Percentiles rank a stretch among this genome's conserved stretches.
Evolutionary conservation across 23 tunicate genomes (phyloP).

Genomic region (Halocynthia roretzi): DNA sequence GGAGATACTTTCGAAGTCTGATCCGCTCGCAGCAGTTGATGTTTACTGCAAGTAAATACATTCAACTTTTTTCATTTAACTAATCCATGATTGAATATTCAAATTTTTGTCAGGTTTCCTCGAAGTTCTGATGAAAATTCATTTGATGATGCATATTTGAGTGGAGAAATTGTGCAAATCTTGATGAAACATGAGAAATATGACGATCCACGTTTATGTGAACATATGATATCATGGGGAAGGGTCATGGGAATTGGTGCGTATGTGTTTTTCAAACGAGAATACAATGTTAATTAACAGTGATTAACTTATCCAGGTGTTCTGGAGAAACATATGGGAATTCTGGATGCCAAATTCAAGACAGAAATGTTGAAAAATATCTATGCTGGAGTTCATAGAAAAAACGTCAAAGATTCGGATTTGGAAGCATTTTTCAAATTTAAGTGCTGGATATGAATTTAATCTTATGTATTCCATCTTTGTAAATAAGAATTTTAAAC

Average conservation of each 20-base stretch:
- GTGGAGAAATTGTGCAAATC: constrained; percentile 90
- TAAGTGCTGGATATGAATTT: constrained; percentile 79
- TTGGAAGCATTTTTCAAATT: constrained; percentile 81
- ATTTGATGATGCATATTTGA: constrained; percentile 90
- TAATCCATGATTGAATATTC: background rate
- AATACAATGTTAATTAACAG: background rate
- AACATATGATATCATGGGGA: constrained; percentile 88
- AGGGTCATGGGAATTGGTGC: constrained; percentile 83
- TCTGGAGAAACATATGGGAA: constrained; percentile 83
- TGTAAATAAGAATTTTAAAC: too few species aligned
- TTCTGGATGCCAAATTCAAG: constrained; percentile 67
- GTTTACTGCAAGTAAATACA: constrained; percentile 54
- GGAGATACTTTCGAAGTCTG: constrained; percentile 52
- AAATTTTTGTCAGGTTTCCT: constrained; percentile 33
- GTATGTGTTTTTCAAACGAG: background rate
- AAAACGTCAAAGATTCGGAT: constrained; percentile 78
- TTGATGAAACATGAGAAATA: constrained; percentile 85
- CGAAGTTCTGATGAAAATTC: constrained; percentile 36
- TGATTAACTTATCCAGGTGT: constrained; percentile 36
- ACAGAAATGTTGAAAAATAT: constrained; percentile 69
- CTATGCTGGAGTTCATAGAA: constrained; percentile 79
- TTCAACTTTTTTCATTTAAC: background rate
- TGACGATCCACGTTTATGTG: constrained; percentile 71
- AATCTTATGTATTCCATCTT: too few species aligned
- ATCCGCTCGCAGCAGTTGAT: constrained; percentile 81